Conservation (phyloP, 2,888 invertebrate species). For the Auanema sp. region DNA sequence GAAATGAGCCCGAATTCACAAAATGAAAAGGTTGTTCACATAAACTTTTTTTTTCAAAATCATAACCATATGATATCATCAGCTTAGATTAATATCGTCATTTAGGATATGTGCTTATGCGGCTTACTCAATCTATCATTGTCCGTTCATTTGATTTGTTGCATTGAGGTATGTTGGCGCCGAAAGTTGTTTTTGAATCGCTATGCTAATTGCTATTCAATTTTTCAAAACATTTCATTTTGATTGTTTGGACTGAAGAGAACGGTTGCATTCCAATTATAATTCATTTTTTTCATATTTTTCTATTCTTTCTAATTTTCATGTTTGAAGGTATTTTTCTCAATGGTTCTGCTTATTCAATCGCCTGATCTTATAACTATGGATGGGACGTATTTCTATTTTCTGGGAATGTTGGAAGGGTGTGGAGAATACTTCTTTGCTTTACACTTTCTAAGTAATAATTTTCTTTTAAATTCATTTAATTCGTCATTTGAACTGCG, state of each 20-base stretch:
- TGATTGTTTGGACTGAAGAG: too few species aligned
- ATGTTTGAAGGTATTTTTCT: conserved; percentile 33
- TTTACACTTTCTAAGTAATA: conserved; percentile 32
- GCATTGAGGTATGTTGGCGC: conserved; percentile 33
- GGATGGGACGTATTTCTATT: conserved; percentile 46
- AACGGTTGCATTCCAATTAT: too few species aligned
- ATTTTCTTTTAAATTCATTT: not conserved
- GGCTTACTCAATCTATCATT: conserved; percentile 38
- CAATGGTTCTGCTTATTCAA: conserved; percentile 39
- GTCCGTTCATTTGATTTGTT: conserved; percentile 37
- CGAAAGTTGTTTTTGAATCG: too few species aligned
- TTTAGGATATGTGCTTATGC: conserved; percentile 47
- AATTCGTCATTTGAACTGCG: not conserved
- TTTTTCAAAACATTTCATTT: too few species aligned
- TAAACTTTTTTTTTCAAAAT: too few species aligned
- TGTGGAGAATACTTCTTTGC: conserved; percentile 33
- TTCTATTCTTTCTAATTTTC: not conserved
- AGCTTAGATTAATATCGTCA: too few species aligned
- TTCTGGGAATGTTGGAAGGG: conserved; percentile 38
- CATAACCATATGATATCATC: too few species aligned
- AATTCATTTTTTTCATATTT: not conserved
- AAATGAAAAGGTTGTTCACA: too few species aligned
- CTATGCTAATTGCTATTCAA: too few species aligned
- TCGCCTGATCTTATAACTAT: conserved; percentile 38
- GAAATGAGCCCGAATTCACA: too few species aligned